Evolutionary conservation across 2,888 invertebrate genomes (phyloP).

Genomic region (Villa cingulata): DNA sequence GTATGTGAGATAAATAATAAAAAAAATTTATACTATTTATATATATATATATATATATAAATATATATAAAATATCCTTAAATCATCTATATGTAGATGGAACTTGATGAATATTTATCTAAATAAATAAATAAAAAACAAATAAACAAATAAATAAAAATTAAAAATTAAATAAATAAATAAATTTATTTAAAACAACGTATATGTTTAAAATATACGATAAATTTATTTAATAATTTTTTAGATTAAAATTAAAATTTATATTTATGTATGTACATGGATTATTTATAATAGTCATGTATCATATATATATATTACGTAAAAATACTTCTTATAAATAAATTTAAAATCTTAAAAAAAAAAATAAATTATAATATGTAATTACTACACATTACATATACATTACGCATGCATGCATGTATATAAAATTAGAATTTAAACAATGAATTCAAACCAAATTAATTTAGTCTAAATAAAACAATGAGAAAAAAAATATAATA

Average conservation of each 20-base stretch:
- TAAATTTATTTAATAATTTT: conserved; percentile 9
- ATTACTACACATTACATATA: too few species aligned
- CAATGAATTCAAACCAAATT: too few species aligned
- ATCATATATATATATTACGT: conserved; percentile 17
- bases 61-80: conserved; percentile 8
- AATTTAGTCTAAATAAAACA: too few species aligned
- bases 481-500: too few species aligned
- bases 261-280: background rate
- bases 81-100: conserved; percentile 26
- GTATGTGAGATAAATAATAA: background rate
- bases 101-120: too few species aligned
- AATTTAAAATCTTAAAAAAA: too few species aligned
- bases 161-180: too few species aligned
- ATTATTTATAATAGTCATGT: conserved; percentile 1
- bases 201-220: conserved; percentile 24
- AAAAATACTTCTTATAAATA: conserved; percentile 12
- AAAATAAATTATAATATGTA: too few species aligned
- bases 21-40: background rate
- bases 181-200: conserved; percentile 19
- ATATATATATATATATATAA: background rate
- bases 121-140: too few species aligned
- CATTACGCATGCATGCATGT: conserved; percentile 13
- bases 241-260: background rate
- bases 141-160: too few species aligned
- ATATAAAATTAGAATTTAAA: too few species aligned